Base-by-base conservation (phyloP, 2,888 invertebrate genomes). In the Brachyopa scutellaris region DNA sequence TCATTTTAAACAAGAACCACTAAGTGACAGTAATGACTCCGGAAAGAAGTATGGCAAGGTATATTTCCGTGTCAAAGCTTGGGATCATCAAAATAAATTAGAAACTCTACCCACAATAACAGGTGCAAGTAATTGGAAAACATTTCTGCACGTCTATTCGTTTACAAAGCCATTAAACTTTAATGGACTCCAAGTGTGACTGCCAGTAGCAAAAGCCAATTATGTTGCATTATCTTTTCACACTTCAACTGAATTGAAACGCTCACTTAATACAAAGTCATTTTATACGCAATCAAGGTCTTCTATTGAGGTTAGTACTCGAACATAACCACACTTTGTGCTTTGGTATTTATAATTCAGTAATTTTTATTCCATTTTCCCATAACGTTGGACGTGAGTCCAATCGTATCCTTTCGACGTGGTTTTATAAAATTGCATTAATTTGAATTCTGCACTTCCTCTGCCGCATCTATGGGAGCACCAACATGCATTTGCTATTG, bases 181-280 rank as follows among this genome's bases (percentile, higher is more conserved):
- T 64, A 38, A 64, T 64, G 38, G 64, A 21, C 47, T 36, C 29
- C 36, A 49, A n/a, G 55, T 55, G 36, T 33, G 11, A 21, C 19
- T 55, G 29, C 1, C 33, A 33, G 33, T 36, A n/a, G 15, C 49
- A 26, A 38, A 64, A 57, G 8, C 64, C 38, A 51, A 64, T 64
- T 36, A 38, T 17, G 38, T 26, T 38, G 49, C 36, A 64, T 64
- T 64, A 64, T 38, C 49, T 49, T 36, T 17, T 17, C 17, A 49
- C 49, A 17, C 19, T 38, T 13, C 13, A 40, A 5, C 19, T 26
- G 9, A 23, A 23, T 21, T 47, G 17, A 31, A 36, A 8, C 23
- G 15, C 9, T 0, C 9, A 13, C 13, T 9, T 38, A 42, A 21
- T 42, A 42, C 0, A 11, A 8, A 53, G 23, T 49, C 23, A 4